These are phyloP conservation scores for Priocnemis perturbator DNA, from an alignment of 2,888 invertebrate genomes.

Conservation along the genomic window DNA sequence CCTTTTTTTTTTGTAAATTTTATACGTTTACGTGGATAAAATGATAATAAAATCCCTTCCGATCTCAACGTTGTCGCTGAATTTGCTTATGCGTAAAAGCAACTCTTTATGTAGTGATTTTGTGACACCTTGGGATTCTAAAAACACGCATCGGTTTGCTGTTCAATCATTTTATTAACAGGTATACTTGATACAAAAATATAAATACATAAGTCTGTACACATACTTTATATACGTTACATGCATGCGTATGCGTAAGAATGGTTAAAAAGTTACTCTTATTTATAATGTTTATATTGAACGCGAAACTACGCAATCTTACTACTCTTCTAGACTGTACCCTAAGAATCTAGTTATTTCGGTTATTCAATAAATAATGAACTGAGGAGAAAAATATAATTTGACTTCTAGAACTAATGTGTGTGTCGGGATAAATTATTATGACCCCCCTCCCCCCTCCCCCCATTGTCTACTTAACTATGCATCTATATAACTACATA, in stretches of 20 bases:
- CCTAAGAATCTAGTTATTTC: no score
- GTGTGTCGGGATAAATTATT: no score
- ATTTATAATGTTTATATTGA: conserved; percentile 26
- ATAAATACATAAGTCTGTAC: conserved; percentile 44
- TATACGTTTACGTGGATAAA: no score
- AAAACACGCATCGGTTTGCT: conserved; percentile 34
- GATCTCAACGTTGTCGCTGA: no score
- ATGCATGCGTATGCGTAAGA: conserved; percentile 5
- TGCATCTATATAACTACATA: no score
- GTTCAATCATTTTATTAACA: conserved; percentile 47
- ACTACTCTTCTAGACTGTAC: no score
- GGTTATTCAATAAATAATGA: conserved; percentile 37
- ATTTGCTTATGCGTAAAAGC: not conserved
- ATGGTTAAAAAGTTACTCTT: not conserved
- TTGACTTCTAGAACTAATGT: no score
- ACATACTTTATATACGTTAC: conserved; percentile 14
- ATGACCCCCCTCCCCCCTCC: no score
- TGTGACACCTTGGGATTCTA: not conserved
- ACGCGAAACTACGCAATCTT: not conserved
- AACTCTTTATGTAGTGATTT: no score
- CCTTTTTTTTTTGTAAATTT: no score
- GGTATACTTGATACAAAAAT: conserved; percentile 50
- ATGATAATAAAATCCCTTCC: no score
- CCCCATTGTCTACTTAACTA: no score
- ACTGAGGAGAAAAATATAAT: not conserved